phyloP scores from a whole-genome alignment of 2,888 invertebrate species.

The Eilema caniola region DNA sequence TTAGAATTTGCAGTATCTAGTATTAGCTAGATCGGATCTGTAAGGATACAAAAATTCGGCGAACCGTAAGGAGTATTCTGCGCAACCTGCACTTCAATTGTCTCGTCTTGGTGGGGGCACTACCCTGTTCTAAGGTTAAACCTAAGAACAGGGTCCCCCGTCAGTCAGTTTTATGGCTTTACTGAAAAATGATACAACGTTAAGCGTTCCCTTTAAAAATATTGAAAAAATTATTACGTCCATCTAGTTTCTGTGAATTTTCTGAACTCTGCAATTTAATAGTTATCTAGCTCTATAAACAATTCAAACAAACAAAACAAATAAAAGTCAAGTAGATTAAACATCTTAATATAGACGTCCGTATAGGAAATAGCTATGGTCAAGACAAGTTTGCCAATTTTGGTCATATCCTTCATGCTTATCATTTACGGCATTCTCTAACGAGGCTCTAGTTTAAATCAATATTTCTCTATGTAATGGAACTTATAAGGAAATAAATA shows the following conservation, averaged over 20 bases:
- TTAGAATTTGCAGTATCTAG: too few relatives aligned
- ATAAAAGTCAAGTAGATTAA: background rate
- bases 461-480: background rate
- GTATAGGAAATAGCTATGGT: background rate
- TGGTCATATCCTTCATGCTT: background rate
- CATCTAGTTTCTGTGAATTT: background rate
- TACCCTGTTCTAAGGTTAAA: background rate
- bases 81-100: too few relatives aligned
- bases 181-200: background rate
- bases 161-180: background rate
- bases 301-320: too few relatives aligned
- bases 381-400: background rate
- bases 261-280: background rate
- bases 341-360: background rate
- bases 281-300: background rate
- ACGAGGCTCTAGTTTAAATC: background rate
- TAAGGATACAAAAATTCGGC: too few relatives aligned
- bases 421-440: background rate
- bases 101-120: too few relatives aligned
- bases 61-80: too few relatives aligned
- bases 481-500: conserved; percentile 1
- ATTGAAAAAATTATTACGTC: too few relatives aligned
- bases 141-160: too few relatives aligned
- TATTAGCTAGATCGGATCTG: too few relatives aligned
- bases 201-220: too few relatives aligned